A percentile compares a stretch with the other conserved stretches of the same genome.
Conservation (phyloP, 2,888 invertebrate genomes). For the Tenthredo scrophulariae region DNA sequence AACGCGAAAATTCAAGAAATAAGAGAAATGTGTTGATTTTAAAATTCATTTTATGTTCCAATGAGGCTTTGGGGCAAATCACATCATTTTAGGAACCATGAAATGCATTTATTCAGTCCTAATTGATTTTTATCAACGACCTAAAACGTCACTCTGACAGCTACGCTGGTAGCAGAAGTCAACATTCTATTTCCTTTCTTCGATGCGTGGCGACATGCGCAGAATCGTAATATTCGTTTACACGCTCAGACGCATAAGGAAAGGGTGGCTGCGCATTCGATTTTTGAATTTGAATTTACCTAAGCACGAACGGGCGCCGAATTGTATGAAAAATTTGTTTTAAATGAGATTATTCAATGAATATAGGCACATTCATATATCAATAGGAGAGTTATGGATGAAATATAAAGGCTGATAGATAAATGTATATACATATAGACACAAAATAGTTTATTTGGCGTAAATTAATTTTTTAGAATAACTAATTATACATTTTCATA, state of each 20-base stretch:
- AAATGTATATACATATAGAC: not conserved
- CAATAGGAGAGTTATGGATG: not conserved
- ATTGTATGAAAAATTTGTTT: not conserved
- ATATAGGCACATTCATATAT: not conserved
- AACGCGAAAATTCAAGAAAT: not conserved
- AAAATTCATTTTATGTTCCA: not conserved
- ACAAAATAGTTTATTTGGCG: conserved; percentile 56
- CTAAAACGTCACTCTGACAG: not conserved
- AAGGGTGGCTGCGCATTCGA: not conserved
- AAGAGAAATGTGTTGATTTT: not conserved
- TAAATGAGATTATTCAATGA: not conserved
- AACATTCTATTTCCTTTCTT: not conserved
- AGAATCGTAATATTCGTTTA: not conserved
- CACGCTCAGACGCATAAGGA: not conserved
- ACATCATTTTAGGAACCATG: not conserved
- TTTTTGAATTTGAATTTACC: not conserved
- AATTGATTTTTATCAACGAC: not conserved
- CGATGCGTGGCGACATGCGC: not conserved
- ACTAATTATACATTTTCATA: not conserved
- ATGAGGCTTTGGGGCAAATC: not conserved
- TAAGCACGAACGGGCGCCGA: too few species aligned
- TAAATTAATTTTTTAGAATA: conserved; percentile 3
- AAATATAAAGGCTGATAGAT: not conserved
- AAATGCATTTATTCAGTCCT: not conserved
- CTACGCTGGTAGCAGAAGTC: not conserved